Percentiles rank a stretch among this genome's conserved stretches.
phyloP scores from a whole-genome alignment of 1,140 invertebrate genomes.

The Trachymyrmex septentrionalis region DNA sequence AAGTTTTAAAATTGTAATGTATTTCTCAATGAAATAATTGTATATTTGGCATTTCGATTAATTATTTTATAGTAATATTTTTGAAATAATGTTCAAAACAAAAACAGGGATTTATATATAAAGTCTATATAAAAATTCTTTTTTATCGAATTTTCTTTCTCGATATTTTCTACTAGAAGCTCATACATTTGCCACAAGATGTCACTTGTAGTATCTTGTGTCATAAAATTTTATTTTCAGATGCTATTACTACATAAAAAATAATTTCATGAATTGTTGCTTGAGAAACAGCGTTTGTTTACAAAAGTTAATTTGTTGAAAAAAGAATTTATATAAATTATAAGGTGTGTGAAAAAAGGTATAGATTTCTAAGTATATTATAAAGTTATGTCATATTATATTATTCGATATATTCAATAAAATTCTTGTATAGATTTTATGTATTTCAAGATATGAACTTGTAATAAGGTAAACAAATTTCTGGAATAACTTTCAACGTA shows the following conservation, averaged over 20 bases:
- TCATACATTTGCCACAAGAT: constrained; percentile 24
- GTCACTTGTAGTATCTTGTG: not conserved
- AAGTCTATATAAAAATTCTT: not conserved
- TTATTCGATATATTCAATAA: not conserved
- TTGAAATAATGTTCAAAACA: not conserved
- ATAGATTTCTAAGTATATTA: not conserved
- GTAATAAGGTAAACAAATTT: not conserved
- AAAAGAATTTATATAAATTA: not conserved
- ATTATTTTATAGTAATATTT: not conserved
- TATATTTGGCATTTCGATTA: not conserved
- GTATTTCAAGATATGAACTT: not conserved
- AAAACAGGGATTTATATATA: not conserved
- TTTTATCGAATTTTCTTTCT: not conserved
- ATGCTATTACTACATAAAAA: not conserved
- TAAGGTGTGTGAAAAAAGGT: not conserved
- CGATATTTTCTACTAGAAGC: constrained; percentile 3
- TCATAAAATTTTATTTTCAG: not conserved
- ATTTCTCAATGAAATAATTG: not conserved
- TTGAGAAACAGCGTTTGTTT: not conserved
- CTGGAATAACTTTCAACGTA: not conserved
- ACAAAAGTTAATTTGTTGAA: not conserved
- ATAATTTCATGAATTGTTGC: not conserved
- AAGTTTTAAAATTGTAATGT: not conserved
- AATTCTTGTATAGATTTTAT: not conserved
- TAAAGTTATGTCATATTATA: not conserved